A percentile compares a stretch with the other conserved stretches of the same genome.
These are phyloP conservation scores for Drosophila eohydei DNA, from an alignment of 2,888 invertebrate species.

Conservation along the genomic window DNA sequence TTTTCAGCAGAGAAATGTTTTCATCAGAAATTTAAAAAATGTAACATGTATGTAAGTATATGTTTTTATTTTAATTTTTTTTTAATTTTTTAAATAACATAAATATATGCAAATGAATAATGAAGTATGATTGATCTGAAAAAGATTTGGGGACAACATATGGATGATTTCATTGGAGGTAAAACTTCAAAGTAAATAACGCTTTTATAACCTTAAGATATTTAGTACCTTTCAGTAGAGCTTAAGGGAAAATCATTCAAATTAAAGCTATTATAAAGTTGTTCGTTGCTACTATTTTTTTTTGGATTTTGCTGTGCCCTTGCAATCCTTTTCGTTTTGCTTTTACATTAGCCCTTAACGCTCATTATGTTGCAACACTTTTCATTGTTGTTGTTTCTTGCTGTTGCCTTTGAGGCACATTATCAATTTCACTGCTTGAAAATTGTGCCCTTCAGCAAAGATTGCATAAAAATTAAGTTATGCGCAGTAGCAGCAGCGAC, in stretches of 20 bases:
- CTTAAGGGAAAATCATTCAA: neutral
- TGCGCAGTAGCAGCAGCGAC: slow-evolving; percentile 29
- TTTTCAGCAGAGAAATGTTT: too few relatives aligned
- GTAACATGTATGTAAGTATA: too few relatives aligned
- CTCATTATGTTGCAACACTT: slow-evolving; percentile 34
- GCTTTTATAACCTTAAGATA: neutral
- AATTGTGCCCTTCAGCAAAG: slow-evolving; percentile 39
- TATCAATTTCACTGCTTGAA: slow-evolving; percentile 67
- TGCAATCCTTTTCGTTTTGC: neutral
- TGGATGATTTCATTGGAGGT: neutral
- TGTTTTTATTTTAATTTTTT: neutral
- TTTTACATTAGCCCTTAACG: slow-evolving; percentile 4
- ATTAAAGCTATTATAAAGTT: slow-evolving; percentile 3
- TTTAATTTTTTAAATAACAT: neutral
- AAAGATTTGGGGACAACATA: neutral
- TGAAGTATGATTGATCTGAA: too few relatives aligned
- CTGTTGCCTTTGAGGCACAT: slow-evolving; percentile 41
- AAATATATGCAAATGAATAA: too few relatives aligned
- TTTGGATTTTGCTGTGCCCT: neutral
- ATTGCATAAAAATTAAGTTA: slow-evolving; percentile 68
- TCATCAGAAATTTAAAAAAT: too few relatives aligned
- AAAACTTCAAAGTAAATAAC: neutral
- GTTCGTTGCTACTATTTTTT: neutral
- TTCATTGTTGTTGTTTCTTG: neutral
- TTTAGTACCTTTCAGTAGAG: neutral